phyloP scores from a whole-genome alignment of 2,888 invertebrate genomes.

The Sinohyriopsis cumingii region DNA sequence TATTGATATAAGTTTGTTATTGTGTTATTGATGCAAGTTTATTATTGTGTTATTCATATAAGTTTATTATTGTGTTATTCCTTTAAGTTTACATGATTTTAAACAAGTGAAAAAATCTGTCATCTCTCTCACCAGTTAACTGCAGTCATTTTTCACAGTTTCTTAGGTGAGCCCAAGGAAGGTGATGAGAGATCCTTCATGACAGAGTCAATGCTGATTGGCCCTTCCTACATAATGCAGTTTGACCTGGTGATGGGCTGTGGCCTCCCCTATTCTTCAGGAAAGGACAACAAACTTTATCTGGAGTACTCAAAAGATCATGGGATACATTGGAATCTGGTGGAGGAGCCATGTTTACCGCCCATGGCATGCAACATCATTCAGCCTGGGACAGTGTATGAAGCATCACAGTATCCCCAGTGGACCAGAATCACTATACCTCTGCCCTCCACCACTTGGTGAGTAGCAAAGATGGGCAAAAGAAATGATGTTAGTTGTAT shows the following conservation, averaged over 20 bases:
- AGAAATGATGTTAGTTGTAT: neutral
- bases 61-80: no score
- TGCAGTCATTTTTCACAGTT: slow-evolving; percentile 35
- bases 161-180: slow-evolving; percentile 42
- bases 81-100: no score
- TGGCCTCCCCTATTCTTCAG: slow-evolving; percentile 54
- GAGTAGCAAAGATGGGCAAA: slow-evolving; percentile 7
- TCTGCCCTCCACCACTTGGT: slow-evolving; percentile 70
- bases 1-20: no score
- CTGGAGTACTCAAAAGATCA: slow-evolving; percentile 72
- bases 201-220: slow-evolving; percentile 70
- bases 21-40: no score
- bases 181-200: slow-evolving; percentile 63
- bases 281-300: slow-evolving; percentile 56
- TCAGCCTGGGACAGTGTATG: slow-evolving; percentile 68
- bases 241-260: slow-evolving; percentile 73
- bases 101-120: no score
- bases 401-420: slow-evolving; percentile 63
- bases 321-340: slow-evolving; percentile 71
- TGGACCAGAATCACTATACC: slow-evolving; percentile 70
- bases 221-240: slow-evolving; percentile 72
- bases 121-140: no score
- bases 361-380: slow-evolving; percentile 65
- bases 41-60: no score
- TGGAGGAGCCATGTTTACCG: slow-evolving; percentile 68